Conservation (phyloP, 64 coral and sea anemone species). For the Stichodactyla mertensii region DNA sequence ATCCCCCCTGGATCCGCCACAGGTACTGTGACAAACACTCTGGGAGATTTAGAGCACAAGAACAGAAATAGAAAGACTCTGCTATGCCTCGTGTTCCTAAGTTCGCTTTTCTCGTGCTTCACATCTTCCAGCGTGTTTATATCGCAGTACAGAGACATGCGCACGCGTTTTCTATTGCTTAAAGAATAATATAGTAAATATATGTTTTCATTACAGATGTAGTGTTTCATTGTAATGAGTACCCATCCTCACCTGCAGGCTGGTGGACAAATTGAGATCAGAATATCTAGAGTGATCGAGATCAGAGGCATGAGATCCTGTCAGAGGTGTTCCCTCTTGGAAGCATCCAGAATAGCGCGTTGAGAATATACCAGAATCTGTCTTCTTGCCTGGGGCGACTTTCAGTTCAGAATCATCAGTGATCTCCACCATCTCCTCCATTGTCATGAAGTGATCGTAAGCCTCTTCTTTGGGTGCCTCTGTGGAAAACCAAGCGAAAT, state of each 20-base stretch:
- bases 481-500: neutral
- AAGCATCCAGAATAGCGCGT: conserved; percentile 72
- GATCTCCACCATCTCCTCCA: conserved; percentile 79
- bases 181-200: no score
- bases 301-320: conserved; percentile 64
- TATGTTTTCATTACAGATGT: no score
- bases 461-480: conserved; percentile 50
- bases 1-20: no score
- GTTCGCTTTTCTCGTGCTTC: no score
- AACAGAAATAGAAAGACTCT: no score
- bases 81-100: no score
- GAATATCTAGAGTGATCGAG: conserved; percentile 53
- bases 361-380: conserved; percentile 59
- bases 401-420: conserved; percentile 34
- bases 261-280: conserved; percentile 39
- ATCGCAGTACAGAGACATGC: no score
- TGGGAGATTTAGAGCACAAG: no score
- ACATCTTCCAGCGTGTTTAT: no score
- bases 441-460: conserved; percentile 79
- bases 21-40: no score
- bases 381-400: conserved; percentile 11
- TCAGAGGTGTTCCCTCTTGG: conserved; percentile 52
- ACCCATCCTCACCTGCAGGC: neutral
- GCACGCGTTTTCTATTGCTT: no score
- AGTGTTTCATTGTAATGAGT: neutral